These are phyloP conservation scores for Sphecodes monilicornis DNA, from an alignment of 2,888 invertebrate genomes.

Conservation along the genomic window DNA sequence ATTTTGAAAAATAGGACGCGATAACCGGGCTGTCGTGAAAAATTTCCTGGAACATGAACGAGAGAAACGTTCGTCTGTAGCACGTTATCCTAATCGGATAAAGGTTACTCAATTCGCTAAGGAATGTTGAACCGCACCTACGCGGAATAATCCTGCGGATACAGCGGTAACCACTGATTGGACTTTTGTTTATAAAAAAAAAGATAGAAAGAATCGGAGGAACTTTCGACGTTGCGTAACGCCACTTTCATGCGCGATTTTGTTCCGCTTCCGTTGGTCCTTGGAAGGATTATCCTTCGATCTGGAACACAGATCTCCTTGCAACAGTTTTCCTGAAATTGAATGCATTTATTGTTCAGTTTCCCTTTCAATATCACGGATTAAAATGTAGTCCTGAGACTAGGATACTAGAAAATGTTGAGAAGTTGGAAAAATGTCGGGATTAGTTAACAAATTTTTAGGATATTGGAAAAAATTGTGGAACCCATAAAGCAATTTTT, in stretches of 20 bases:
- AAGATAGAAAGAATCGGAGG: constrained; percentile 32
- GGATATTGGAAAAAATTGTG: constrained; percentile 1
- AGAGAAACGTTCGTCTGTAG: neutral
- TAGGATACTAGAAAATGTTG: neutral
- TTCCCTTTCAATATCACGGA: neutral
- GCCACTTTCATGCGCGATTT: constrained; percentile 6
- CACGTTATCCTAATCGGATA: neutral
- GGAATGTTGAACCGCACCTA: neutral
- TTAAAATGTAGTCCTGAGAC: neutral
- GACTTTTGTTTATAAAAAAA: neutral
- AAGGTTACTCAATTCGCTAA: neutral
- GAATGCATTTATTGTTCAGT: too few species aligned
- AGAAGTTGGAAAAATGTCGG: neutral
- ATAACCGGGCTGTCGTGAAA: neutral
- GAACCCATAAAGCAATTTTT: neutral
- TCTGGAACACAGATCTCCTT: neutral
- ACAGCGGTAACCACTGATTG: neutral
- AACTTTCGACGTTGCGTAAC: constrained; percentile 36
- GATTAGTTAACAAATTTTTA: neutral
- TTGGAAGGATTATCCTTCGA: neutral
- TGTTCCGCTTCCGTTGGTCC: neutral
- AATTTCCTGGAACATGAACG: neutral
- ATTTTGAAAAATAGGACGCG: neutral
- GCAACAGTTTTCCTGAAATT: neutral
- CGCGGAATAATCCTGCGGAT: neutral